Evolutionary conservation across 2,888 invertebrate species (phyloP), one percentile per base, ranked within the genome.

Genomic region (Drosophila kokeensis): DNA sequence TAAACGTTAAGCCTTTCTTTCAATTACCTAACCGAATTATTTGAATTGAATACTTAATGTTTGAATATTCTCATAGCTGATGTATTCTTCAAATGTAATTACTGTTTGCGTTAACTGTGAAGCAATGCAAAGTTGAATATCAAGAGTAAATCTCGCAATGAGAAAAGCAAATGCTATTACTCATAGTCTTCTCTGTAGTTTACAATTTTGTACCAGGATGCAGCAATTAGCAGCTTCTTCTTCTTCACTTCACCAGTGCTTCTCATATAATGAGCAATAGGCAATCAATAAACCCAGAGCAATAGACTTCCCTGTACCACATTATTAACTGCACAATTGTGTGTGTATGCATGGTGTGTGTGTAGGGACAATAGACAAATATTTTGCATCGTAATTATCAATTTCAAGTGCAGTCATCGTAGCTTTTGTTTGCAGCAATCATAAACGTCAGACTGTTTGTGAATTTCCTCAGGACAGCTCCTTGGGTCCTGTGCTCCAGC

Each of bases 391-490:
- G 70, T 82, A 87, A 89, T 85, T 85, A 85, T 85, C 88, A 87
- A 85, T 85, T 89, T 87, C 83, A 69, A 87, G 88, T 84, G 89
- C 84, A 84, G 87, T 58, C 84, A 86, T 83, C 75, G 79, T 73
- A 73, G 73, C 89, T 85, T 82, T 84, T 85, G 88, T 87, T 89
- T 89, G 84, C 86, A 69, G 88, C 88, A 89, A 80, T 87, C 89
- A 84, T 89, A 84, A 89, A 79, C 71, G 83, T 75, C 80, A 69
- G 83, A 59, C 82, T 60, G 64, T 60, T 70, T 72, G 77, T 50
- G 58, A 58, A 40, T 59, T 64, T 65, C 42, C 38, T 32, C 61
- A 38, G 34, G 5, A n/a, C 29, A 21, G 29, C 52, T 61, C 10
- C 45, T 49, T 24, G 45, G 54, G 13, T 34, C 27, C 29, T n/a